phyloP scores from a whole-genome alignment of 2,888 invertebrate species.

The Mellilla xanthometata region DNA sequence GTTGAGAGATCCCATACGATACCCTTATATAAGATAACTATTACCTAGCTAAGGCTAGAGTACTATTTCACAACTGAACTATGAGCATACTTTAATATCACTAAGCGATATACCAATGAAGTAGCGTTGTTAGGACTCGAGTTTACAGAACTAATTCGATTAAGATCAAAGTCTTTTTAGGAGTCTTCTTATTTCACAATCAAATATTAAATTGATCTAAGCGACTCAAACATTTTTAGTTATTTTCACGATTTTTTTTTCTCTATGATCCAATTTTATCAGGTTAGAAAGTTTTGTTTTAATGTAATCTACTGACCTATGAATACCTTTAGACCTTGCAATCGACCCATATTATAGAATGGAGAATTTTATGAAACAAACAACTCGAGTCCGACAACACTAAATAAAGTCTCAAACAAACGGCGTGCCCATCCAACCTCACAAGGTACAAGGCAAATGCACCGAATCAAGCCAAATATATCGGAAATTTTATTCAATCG shows the following conservation, averaged over 20 bases:
- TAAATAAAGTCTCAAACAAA: conserved; percentile 38
- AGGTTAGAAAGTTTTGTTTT: too few relatives aligned
- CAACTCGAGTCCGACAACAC: neutral
- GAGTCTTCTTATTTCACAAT: too few relatives aligned
- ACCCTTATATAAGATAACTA: conserved; percentile 56
- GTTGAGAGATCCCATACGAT: conserved; percentile 48
- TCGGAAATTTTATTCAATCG: conserved; percentile 51
- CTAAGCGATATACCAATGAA: conserved; percentile 68
- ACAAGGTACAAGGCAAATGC: conserved; percentile 46
- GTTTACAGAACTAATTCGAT: neutral
- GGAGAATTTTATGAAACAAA: too few relatives aligned
- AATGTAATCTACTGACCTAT: too few relatives aligned
- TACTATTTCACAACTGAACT: conserved; percentile 77
- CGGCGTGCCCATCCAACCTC: conserved; percentile 47
- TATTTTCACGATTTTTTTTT: too few relatives aligned
- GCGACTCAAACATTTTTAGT: too few relatives aligned
- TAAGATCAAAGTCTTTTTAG: too few relatives aligned
- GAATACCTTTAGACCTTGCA: too few relatives aligned
- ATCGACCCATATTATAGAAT: too few relatives aligned
- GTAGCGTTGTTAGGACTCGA: neutral
- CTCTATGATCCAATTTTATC: too few relatives aligned
- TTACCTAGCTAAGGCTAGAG: conserved; percentile 72
- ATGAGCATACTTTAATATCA: conserved; percentile 77
- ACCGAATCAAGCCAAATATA: conserved; percentile 57
- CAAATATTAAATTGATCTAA: too few relatives aligned